Base-by-base conservation (phyloP, 1,140 invertebrate species). In the Drosophila punjabiensis region DNA sequence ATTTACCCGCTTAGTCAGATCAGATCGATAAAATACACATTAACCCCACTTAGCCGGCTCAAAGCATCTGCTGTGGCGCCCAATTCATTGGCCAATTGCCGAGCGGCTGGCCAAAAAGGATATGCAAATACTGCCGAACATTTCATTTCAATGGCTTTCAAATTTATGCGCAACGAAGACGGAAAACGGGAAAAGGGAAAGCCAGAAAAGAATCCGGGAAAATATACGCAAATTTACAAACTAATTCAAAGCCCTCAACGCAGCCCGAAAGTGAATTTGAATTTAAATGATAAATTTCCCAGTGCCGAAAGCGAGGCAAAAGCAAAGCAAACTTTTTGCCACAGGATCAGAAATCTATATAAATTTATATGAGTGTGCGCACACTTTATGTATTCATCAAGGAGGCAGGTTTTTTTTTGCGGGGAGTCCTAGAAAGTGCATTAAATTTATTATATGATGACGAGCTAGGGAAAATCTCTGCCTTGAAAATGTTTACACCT, bases 211-310 rank as follows among this genome's bases (percentile, higher is more conserved):
- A 76, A 82, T 79, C 76, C 32, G 43, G 81, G 76, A 79, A 82
- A 89, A 90, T 89, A 90, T 89, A 86, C 85, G 82, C 79, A 84
- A 90, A 89, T 90, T 89, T 86, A 86, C 85, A 86, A 89, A 89
- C 86, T 83, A 90, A 88, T 88, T 88, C 81, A 88, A 89, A 89
- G 84, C 63, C 76, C 84, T 74, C 68, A 70, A 75, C 63, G 82
- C 75, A 78, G 70, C 70, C 32, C 66, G 67, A 86, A 87, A 86
- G 79, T 71, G 82, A 86, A 88, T 87, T 87, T 87, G 84, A 88
- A 89, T 88, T 88, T 88, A 89, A 79, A 89, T 88, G 81, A 89
- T 87, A 81, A 84, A 88, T 88, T 88, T 83, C 47, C 59, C 62
- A 68, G 75, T 60, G 64, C 65, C 64, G 37, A 50, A 20, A 53